A percentile compares a stretch with the other conserved stretches of the same genome.
These are phyloP conservation scores for Paradoxurus hermaphroditus DNA, from an alignment of 2,113 vertebrate species.

Conservation along the genomic window DNA sequence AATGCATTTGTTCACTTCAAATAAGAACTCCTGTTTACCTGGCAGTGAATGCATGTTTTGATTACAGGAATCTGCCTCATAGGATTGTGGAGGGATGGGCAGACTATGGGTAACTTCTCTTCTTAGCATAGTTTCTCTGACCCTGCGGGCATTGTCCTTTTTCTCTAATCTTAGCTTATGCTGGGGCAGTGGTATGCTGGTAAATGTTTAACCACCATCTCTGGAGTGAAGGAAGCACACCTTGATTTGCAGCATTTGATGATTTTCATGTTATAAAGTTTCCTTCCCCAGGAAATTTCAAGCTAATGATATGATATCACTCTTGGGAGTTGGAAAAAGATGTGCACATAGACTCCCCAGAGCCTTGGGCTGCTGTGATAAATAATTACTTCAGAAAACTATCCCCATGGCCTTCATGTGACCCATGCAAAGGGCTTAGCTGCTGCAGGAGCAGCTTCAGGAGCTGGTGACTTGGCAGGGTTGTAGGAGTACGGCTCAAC, in stretches of 20 bases:
- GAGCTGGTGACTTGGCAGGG: neutral
- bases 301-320: neutral
- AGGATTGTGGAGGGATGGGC: neutral
- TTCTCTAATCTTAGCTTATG: neutral
- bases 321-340: neutral
- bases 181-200: neutral
- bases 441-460: neutral
- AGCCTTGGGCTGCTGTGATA: neutral
- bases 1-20: constrained; percentile 28
- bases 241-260: neutral
- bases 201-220: constrained; percentile 55
- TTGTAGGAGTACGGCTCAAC: neutral
- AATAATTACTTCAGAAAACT: neutral
- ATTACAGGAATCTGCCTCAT: neutral
- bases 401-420: neutral
- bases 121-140: neutral
- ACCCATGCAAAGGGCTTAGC: neutral
- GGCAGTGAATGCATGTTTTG: neutral
- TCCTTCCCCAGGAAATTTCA: neutral
- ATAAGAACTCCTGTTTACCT: neutral
- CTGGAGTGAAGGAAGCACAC: neutral
- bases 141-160: neutral
- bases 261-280: neutral
- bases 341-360: neutral
- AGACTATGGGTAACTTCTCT: neutral